Evolutionary conservation across 1,140 invertebrate genomes (phyloP).

Genomic region (Himalopsyche phryganea): DNA sequence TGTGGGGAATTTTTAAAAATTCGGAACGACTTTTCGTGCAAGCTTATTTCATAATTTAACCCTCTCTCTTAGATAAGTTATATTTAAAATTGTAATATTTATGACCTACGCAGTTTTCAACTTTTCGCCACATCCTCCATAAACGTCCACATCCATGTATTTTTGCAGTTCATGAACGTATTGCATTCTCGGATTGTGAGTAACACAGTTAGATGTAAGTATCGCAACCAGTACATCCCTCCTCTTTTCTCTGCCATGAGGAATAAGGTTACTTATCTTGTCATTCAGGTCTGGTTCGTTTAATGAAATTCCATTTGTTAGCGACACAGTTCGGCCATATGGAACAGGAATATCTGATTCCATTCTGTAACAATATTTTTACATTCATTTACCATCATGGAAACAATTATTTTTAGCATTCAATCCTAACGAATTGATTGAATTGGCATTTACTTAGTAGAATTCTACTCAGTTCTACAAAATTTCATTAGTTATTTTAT

Average conservation of each 20-base stretch:
- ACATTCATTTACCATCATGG: too few species aligned
- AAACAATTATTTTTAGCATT: too few species aligned
- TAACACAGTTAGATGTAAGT: constrained; percentile 58
- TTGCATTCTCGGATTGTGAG: constrained; percentile 51
- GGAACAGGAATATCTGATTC: constrained; percentile 63
- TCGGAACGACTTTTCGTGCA: too few species aligned
- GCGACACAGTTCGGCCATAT: constrained; percentile 53
- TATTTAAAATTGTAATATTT: too few species aligned
- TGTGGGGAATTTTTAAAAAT: too few species aligned
- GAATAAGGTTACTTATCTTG: constrained; percentile 5
- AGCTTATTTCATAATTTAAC: too few species aligned
- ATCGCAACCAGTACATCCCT: constrained; percentile 51
- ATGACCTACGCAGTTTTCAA: too few species aligned
- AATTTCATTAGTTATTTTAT: too few species aligned
- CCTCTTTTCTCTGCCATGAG: constrained; percentile 33
- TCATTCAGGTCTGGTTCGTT: not conserved
- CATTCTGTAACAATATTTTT: constrained; percentile 41
- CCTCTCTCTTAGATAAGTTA: too few species aligned
- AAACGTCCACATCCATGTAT: constrained; percentile 56
- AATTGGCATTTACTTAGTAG: too few species aligned
- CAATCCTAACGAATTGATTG: too few species aligned
- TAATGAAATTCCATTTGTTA: constrained; percentile 1
- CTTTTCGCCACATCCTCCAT: constrained; percentile 51
- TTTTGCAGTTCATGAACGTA: constrained; percentile 55
- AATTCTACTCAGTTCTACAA: too few species aligned